Percentiles rank a stretch among this genome's conserved stretches.
These are phyloP conservation scores for Lepidurus arcticus DNA, from an alignment of 1,140 invertebrate species.

Conservation along the genomic window DNA sequence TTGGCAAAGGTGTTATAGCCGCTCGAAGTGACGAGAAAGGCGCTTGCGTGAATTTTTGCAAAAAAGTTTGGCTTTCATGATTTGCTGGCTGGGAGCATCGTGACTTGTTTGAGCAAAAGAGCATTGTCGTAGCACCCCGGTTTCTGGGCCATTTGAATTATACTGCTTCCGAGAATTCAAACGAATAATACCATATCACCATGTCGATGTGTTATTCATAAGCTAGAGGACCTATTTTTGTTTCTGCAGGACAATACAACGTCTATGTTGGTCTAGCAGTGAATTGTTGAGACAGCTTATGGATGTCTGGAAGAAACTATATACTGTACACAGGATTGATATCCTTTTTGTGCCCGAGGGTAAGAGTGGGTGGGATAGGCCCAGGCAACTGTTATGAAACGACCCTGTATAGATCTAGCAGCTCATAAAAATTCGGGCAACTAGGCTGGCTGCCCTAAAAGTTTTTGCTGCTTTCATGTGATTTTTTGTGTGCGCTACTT, in stretches of 20 bases:
- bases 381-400: no score
- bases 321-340: no score
- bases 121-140: background rate
- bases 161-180: background rate
- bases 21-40: no score
- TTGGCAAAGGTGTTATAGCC: no score
- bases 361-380: no score
- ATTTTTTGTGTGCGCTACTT: no score
- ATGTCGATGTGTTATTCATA: background rate
- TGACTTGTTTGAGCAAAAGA: background rate
- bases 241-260: background rate
- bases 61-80: background rate
- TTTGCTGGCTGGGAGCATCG: background rate
- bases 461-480: no score
- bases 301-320: no score
- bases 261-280: background rate
- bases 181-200: background rate
- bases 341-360: no score
- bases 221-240: background rate
- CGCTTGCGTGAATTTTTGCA: background rate
- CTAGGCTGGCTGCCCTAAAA: no score
- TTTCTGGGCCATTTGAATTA: constrained; percentile 13
- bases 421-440: no score
- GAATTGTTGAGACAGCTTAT: background rate
- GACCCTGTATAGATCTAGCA: no score